Base-by-base conservation (phyloP, 2,888 invertebrate species). In the Macrophya annulata region DNA sequence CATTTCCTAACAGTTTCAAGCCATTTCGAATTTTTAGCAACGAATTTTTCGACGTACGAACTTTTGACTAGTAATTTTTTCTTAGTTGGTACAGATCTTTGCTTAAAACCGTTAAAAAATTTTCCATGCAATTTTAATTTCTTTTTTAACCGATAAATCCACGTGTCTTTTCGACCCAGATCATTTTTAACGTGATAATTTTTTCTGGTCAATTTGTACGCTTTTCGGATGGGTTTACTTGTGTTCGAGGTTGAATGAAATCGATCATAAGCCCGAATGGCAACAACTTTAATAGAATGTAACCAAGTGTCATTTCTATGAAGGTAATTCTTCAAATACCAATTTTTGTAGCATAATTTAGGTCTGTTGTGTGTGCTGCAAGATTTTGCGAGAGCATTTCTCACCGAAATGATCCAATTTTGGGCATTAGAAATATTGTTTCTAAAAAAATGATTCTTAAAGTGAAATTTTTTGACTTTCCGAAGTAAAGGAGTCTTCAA, bases 371-470 rank as follows among this genome's bases (percentile, higher is more conserved):
- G 59, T 74, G 84, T 86, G 85, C 85, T 86, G 79, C 85, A 72
- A 85, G 51, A 77, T 43, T 43, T 84, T 45, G 0, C 68, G 84
- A 4, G 82, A 77, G 15, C 74, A 76, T 68, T 74, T 86, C 17
- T 43, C 82, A n/a, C 65, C 17, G 12, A 79, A 84, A 55, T 83
- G 62, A 68, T 51, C 85, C 62, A 62, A 8, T 12, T 21, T 10
- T 12, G 21, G n/a, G 15, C 40, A 21, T 62, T 59, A 86, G 71
- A 25, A 59, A 81, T 51, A n/a, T 55, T 17, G 12, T 65, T 81
- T 68, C 85, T 85, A 51, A 87, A 74, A 51, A 86, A 86, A 65
- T 85, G 86, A 81, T 86, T 86, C 37, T 65, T 85, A 4, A 55
- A 55, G 37, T 59, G 40, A 0, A 59, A 40, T 43, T 74, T 74